Percentiles rank a stretch among this genome's conserved stretches.
These are phyloP conservation scores for Spheniscus mendiculus DNA, from an alignment of 2,113 vertebrate species.

Conservation along the genomic window DNA sequence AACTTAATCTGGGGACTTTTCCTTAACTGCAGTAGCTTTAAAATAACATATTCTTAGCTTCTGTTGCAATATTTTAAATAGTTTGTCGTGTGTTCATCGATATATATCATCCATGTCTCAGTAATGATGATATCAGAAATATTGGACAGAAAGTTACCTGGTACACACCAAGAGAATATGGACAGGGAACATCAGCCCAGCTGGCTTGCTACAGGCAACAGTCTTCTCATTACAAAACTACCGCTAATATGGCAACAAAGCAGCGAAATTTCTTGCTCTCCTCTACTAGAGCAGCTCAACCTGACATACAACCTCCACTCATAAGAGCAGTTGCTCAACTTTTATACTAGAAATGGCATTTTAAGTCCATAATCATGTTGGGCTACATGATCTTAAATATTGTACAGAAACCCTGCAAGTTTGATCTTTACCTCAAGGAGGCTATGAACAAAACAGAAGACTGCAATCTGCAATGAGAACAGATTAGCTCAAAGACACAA, in stretches of 20 bases:
- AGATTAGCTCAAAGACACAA: not conserved
- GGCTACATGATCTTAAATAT: not conserved
- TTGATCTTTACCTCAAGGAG: not conserved
- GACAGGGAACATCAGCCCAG: not conserved
- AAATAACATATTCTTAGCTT: not conserved
- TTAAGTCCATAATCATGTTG: not conserved
- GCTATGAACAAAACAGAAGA: not conserved
- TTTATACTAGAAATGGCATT: not conserved
- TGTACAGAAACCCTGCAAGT: not conserved
- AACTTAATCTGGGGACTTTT: not conserved
- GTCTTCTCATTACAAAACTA: not conserved
- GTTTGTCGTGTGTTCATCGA: not conserved
- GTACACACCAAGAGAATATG: not conserved
- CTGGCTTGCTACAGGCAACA: not conserved
- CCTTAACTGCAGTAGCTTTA: not conserved
- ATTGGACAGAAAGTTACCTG: not conserved
- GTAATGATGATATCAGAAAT: not conserved
- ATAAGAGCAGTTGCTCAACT: not conserved
- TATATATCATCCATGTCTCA: not conserved
- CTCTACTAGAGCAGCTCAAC: not conserved
- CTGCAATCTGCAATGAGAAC: not conserved
- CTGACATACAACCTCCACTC: not conserved
- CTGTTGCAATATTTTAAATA: not conserved
- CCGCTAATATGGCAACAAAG: fast-evolving
- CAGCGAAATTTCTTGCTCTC: not conserved